A percentile compares a stretch with the other conserved stretches of the same genome.
phyloP scores from a whole-genome alignment of 2,113 vertebrate species.

The Erpornis zantholeuca region DNA sequence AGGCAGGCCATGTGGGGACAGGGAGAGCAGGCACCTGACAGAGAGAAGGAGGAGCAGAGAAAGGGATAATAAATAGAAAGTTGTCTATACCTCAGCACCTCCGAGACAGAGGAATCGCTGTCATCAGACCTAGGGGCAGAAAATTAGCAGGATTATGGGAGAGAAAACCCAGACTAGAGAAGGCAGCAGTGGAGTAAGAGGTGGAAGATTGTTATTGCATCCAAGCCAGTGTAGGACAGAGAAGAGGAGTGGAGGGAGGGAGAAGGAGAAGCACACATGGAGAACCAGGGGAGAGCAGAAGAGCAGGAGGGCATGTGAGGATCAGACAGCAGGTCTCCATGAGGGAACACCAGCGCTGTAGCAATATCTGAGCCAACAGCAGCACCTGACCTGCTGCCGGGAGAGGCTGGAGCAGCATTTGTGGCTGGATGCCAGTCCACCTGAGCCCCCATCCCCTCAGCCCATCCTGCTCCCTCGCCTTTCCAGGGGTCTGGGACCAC shows the following conservation, averaged over 20 bases:
- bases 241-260: neutral
- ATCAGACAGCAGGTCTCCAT: conserved; percentile 24
- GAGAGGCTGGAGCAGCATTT: neutral
- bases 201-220: conserved; percentile 62
- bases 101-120: conserved; percentile 99
- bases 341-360: neutral
- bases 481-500: neutral
- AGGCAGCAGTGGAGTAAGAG: conserved; percentile 41
- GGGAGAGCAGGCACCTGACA: neutral
- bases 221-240: conserved; percentile 32
- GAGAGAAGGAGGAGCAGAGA: conserved; percentile 7
- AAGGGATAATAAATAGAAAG: conserved; percentile 76
- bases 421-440: neutral
- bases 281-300: neutral
- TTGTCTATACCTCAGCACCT: conserved; percentile 98
- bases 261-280: neutral
- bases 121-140: conserved; percentile 99
- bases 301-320: neutral
- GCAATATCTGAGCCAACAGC: neutral
- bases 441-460: neutral
- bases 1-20: conserved; percentile 18
- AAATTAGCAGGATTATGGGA: conserved; percentile 90
- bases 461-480: neutral
- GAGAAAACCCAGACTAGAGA: conserved; percentile 62
- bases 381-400: neutral